These are phyloP conservation scores for Palythoa grandiflora DNA, from an alignment of 92 coral and sea anemone genomes.

Conservation along the genomic window DNA sequence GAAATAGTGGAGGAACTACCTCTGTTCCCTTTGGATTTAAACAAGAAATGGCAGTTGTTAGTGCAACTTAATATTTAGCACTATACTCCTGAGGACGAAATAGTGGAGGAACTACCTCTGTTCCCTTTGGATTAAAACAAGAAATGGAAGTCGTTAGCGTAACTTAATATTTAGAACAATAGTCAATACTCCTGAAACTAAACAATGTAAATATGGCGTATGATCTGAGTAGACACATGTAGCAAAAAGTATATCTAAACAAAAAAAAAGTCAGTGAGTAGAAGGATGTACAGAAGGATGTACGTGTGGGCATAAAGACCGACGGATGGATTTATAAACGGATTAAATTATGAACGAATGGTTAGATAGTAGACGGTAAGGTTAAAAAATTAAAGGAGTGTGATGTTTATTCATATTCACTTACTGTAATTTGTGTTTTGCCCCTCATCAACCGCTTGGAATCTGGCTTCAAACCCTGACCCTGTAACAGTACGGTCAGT, in stretches of 20 bases:
- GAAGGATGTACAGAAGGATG: neutral
- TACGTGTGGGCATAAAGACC: neutral
- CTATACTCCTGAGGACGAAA: no score
- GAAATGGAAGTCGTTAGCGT: no score
- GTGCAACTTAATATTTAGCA: no score
- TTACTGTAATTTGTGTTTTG: neutral
- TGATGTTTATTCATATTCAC: neutral
- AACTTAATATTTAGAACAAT: no score
- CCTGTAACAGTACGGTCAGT: constrained; percentile 30
- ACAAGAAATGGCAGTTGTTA: no score
- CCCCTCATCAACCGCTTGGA: neutral
- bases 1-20: neutral
- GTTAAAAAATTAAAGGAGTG: neutral
- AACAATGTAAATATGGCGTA: no score
- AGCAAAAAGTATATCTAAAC: neutral
- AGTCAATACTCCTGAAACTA: no score
- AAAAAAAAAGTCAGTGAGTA: neutral
- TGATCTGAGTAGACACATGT: no score
- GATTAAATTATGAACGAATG: neutral
- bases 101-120: neutral
- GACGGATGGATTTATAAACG: neutral
- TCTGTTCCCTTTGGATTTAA: no score
- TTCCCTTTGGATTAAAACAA: no score
- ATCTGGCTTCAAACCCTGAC: constrained; percentile 46
- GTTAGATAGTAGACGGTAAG: neutral